A percentile compares a stretch with the other conserved stretches of the same genome.
These are phyloP conservation scores for Eilema depressum DNA, from an alignment of 2,888 invertebrate species.

Conservation along the genomic window DNA sequence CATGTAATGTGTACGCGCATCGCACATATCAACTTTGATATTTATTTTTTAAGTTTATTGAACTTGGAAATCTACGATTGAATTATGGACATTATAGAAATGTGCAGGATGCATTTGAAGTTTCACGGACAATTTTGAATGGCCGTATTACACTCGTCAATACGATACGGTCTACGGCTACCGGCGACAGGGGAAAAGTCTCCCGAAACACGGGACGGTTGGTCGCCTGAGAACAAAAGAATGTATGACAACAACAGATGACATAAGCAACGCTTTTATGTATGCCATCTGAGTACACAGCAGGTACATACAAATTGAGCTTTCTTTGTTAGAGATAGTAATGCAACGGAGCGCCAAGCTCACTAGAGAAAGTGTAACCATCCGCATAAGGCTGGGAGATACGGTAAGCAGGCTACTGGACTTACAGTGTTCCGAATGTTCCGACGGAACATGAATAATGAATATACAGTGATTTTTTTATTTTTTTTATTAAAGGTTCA, in stretches of 20 bases:
- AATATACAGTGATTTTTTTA: too few relatives aligned
- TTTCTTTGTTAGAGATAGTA: background rate
- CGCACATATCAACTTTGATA: too few relatives aligned
- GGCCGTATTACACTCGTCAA: background rate
- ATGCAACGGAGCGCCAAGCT: background rate
- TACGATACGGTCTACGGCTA: background rate
- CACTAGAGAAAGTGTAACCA: background rate
- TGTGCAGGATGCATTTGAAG: too few relatives aligned
- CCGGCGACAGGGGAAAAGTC: background rate
- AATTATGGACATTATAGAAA: too few relatives aligned
- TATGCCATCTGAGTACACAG: background rate
- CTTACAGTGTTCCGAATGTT: background rate
- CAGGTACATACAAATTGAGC: background rate
- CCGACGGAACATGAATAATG: too few relatives aligned
- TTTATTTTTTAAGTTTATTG: too few relatives aligned
- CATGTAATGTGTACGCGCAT: too few relatives aligned
- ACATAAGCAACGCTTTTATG: background rate
- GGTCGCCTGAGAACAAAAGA: background rate
- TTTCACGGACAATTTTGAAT: too few relatives aligned
- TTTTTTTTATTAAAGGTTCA: too few relatives aligned
- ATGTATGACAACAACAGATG: background rate
- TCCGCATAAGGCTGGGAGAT: background rate
- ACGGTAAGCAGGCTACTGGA: background rate
- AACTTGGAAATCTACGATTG: too few relatives aligned
- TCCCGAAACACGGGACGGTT: background rate